Percentiles rank a stretch among this genome's conserved stretches.
phyloP scores from a whole-genome alignment of 2,113 vertebrate species.

The Coryphaenoides rupestris region DNA sequence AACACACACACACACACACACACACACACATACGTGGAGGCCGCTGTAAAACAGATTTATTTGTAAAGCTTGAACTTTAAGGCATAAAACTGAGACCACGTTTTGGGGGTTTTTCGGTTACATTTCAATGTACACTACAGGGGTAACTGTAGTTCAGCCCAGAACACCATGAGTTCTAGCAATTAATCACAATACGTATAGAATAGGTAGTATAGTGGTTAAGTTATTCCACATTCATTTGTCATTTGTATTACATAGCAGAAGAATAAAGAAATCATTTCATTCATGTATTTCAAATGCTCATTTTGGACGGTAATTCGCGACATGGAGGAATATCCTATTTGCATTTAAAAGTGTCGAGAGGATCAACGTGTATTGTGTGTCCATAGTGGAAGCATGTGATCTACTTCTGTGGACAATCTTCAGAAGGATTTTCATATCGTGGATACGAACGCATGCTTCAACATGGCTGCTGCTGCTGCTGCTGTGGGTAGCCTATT shows the following conservation, averaged over 20 bases:
- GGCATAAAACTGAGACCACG: slow-evolving; percentile 14
- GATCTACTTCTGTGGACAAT: slow-evolving; percentile 24
- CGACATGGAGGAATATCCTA: slow-evolving; percentile 48
- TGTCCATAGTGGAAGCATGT: slow-evolving; percentile 40
- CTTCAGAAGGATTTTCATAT: slow-evolving; percentile 52
- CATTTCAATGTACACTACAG: background rate
- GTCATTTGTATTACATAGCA: no score
- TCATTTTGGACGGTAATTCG: slow-evolving; percentile 37
- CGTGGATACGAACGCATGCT: slow-evolving; percentile 58
- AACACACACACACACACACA: no score
- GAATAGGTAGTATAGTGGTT: background rate
- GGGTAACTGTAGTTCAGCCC: background rate
- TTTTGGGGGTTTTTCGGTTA: slow-evolving; percentile 8
- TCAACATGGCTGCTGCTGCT: slow-evolving; percentile 36
- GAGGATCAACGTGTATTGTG: slow-evolving; percentile 47
- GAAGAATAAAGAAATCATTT: no score
- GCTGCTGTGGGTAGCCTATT: slow-evolving; percentile 35
- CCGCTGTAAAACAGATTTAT: slow-evolving; percentile 14
- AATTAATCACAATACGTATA: background rate
- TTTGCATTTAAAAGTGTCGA: slow-evolving; percentile 62
- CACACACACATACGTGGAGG: no score
- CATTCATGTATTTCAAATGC: slow-evolving; percentile 14
- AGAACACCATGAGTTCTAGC: no score
- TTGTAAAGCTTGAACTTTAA: slow-evolving; percentile 7
- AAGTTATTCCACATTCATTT: no score